Evolutionary conservation across 2,797 vertebrate species (phyloP), one percentile per base, ranked within the genome.

Genomic region (Dallia pectoralis): DNA sequence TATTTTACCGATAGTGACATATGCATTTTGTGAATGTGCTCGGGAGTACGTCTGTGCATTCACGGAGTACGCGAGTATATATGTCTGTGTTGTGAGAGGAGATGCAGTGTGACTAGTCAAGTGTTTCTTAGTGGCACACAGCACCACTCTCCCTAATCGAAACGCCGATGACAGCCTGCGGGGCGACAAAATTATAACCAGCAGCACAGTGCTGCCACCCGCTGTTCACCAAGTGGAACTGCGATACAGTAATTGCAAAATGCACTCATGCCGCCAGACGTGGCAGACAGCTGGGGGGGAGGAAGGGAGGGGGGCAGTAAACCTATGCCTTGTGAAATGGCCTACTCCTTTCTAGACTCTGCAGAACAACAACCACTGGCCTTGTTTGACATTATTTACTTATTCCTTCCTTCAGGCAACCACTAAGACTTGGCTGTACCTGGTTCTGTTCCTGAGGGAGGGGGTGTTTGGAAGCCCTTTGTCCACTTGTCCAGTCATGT

Each of bases 191-290:
- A 8, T 4, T 6, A 25, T n/a, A 25, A n/a, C 36, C 25, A 40
- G 69, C 53, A 27, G n/a, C 69, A 70, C 14, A 59, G 69, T 70
- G 69, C 51, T 70, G 69, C 69, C 30, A 40, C 69, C 69, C 40
- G 32, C 51, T 70, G 69, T 70, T 56, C 32, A 40, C 8, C 12
- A 61, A 32, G 12, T n/a, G 3, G 32, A 53, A 36, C 33, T 70
- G 53, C 51, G 19, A 33, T 59, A 59, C 53, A 27, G 53, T 27
- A 59, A 59, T 12, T 59, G 53, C 53, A 51, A 69, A n/a, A 30
- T n/a, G 16, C 47, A 16, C 25, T 2, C 47, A 47, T 15, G 27
- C 25, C 22, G 48, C 4, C 16, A 51, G 47, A 69, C 44, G 53
- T 27, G 44, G 25, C 47, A 69, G 47, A 47, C 25, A 32, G 40